Evolutionary conservation across 2,113 vertebrate genomes (phyloP), one percentile per base, ranked within the genome.

Genomic region (Henicopernis longicauda): DNA sequence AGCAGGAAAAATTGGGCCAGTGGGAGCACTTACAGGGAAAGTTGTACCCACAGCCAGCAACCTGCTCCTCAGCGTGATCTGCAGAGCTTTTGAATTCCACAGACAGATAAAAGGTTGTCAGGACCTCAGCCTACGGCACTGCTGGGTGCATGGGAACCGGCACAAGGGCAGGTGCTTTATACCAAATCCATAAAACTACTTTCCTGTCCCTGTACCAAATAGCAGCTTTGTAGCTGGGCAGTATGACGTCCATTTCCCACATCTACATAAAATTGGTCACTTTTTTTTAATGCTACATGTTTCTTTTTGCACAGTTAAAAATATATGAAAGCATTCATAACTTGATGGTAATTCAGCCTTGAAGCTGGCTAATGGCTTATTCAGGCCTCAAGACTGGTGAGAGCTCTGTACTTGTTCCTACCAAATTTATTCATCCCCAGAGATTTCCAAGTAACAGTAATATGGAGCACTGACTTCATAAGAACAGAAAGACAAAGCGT

Each of bases 301-400:
- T 95, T 94, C 38, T 91, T 86, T 69, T 94, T 76, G 50, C 80
- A 88, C 4, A 82, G 45, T 79, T 92, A 72, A 97, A 94, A 74
- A 88, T 52, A 88, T 20, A 78, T 89, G 44, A 93, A 90, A 88
- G 62, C 34, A 69, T 90, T 93, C 81, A 72, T 70, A 92, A 82
- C 34, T 73, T 47, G 44, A 69, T 79, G 70, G 47, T 61, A 86
- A 78, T 77, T 93, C 72, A 87, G 42, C 70, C 86, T 94, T 90
- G 61, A 82, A 95, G 63, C 19, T 74, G 49, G 23, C 7, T 83
- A 88, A 96, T 96, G 81, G 57, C 31, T 95, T 93, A 71, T 77
- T 92, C 58, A 88, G 82, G 47, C 63, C 90, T 58, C 59, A 91
- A 40, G 40, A 49, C 47, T 79, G 36, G 40, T 92, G 66, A 96